A percentile compares a stretch with the other conserved stretches of the same genome.
Conservation (phyloP, 1,140 invertebrate species). For the Cephus cinctus region DNA sequence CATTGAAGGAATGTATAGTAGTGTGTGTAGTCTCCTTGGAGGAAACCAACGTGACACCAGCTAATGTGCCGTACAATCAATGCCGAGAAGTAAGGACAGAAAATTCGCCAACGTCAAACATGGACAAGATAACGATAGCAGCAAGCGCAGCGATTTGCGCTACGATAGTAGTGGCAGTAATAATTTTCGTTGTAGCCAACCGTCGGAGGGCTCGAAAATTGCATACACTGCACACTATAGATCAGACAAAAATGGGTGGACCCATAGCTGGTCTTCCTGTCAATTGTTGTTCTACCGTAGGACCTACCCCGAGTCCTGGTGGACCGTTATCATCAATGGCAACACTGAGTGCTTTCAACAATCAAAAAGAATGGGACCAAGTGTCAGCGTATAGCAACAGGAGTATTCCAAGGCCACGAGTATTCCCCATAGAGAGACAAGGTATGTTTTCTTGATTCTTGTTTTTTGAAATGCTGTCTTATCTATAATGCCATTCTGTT, state of each 20-base stretch:
- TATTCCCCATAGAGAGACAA: conserved; percentile 74
- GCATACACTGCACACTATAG: conserved; percentile 68
- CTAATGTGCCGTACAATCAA: conserved; percentile 81
- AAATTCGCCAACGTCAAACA: conserved; percentile 76
- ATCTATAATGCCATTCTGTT: too few relatives aligned
- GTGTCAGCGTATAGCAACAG: conserved; percentile 87
- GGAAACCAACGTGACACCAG: conserved; percentile 80
- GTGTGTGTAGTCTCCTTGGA: conserved; percentile 89
- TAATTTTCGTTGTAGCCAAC: conserved; percentile 84
- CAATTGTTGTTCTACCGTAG: conserved; percentile 71
- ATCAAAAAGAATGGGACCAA: conserved; percentile 91
- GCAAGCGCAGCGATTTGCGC: conserved; percentile 90
- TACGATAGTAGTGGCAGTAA: conserved; percentile 85
- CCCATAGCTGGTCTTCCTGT: conserved; percentile 70
- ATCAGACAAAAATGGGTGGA: conserved; percentile 64
- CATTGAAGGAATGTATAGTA: conserved; percentile 81
- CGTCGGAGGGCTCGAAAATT: conserved; percentile 72
- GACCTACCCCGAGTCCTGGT: conserved; percentile 70
- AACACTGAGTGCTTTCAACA: conserved; percentile 76
- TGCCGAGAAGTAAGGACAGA: conserved; percentile 87
- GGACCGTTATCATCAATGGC: conserved; percentile 80
- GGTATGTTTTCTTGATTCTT: conserved; percentile 27
- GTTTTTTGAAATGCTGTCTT: background rate
- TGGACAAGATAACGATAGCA: conserved; percentile 93
- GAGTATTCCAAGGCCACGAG: conserved; percentile 81